These are phyloP conservation scores for Stenurella melanura DNA, from an alignment of 2,888 invertebrate species.

Conservation along the genomic window DNA sequence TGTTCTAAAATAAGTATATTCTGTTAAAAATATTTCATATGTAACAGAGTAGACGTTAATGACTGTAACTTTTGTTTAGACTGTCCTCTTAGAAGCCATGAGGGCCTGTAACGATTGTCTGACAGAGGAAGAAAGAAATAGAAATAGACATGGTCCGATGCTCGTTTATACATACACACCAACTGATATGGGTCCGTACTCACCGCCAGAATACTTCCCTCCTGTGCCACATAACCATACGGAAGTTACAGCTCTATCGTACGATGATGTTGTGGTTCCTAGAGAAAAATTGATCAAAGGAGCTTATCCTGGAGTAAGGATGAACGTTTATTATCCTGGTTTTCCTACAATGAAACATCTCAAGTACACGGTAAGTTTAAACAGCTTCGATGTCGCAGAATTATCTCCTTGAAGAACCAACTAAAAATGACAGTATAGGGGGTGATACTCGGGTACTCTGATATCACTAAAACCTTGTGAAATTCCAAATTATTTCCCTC, in stretches of 20 bases:
- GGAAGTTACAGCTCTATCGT: slow-evolving; percentile 73
- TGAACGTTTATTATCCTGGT: slow-evolving; percentile 87
- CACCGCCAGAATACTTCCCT: slow-evolving; percentile 80
- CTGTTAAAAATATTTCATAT: no score
- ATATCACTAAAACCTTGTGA: no score
- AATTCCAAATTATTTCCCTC: no score
- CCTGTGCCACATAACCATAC: slow-evolving; percentile 77
- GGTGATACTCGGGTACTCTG: no score
- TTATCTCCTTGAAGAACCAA: no score
- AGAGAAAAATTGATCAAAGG: slow-evolving; percentile 80
- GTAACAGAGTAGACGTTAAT: no score
- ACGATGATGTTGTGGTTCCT: slow-evolving; percentile 78
- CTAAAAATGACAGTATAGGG: no score
- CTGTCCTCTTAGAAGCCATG: slow-evolving; percentile 85
- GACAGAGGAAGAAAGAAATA: slow-evolving; percentile 80
- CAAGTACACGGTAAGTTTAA: slow-evolving; percentile 80
- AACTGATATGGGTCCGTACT: slow-evolving; percentile 77
- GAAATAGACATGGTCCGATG: slow-evolving; percentile 94
- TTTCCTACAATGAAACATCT: slow-evolving; percentile 95
- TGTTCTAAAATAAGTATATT: no score
- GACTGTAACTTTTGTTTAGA: slow-evolving; percentile 68
- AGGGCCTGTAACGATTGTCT: slow-evolving; percentile 79
- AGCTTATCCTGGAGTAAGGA: slow-evolving; percentile 80
- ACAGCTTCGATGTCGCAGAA: neutral
- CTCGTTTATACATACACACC: slow-evolving; percentile 82